These are phyloP conservation scores for Heterodera carotae DNA, from an alignment of 1,140 invertebrate genomes.

Conservation along the genomic window DNA sequence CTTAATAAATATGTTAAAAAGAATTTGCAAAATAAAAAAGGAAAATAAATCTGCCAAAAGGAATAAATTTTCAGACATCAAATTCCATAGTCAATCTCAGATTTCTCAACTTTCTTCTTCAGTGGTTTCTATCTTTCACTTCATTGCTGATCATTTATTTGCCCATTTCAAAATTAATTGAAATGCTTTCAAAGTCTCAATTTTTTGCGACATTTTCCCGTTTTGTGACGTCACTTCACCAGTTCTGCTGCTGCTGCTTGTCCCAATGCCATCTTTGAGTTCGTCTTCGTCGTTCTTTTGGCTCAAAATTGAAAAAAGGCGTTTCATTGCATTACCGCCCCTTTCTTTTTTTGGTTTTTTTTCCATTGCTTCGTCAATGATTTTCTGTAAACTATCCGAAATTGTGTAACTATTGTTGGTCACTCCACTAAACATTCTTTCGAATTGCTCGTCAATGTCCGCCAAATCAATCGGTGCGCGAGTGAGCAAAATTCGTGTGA, in stretches of 20 bases:
- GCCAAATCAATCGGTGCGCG: background rate
- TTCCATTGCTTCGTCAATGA: background rate
- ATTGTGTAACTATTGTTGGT: background rate
- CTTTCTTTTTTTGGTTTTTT: background rate
- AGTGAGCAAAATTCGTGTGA: background rate
- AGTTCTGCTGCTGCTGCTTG: no score
- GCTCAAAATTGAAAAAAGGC: background rate
- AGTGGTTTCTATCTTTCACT: no score
- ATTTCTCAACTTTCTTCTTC: no score
- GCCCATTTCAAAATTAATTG: background rate
- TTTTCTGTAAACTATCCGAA: background rate
- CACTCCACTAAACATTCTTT: background rate
- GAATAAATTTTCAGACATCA: no score
- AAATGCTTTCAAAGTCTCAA: background rate
- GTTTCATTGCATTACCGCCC: background rate
- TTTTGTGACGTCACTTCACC: background rate
- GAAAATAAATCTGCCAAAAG: no score
- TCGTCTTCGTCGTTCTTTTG: background rate
- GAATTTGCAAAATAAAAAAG: no score
- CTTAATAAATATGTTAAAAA: no score
- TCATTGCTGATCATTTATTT: no score
- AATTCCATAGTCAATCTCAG: no score
- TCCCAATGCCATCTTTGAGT: no score
- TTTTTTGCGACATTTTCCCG: background rate
- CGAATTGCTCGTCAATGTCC: background rate